Evolutionary conservation across 1,140 invertebrate species (phyloP).

Genomic region (Cyrtorhinus lividipennis): DNA sequence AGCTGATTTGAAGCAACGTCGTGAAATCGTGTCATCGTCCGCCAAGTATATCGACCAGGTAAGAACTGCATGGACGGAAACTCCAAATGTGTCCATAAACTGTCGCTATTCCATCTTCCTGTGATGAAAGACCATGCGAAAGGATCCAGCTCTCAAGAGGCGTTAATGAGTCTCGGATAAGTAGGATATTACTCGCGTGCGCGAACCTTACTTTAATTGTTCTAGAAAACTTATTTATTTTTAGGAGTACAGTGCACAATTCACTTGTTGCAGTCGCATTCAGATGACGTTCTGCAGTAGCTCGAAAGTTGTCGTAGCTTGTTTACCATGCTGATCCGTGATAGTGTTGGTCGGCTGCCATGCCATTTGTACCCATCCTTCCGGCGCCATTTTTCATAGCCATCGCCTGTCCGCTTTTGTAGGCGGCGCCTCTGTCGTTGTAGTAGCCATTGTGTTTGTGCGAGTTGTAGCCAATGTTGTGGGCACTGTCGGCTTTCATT

Average conservation of each 20-base stretch:
- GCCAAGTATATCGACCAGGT: conserved; percentile 90
- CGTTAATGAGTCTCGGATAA: too few species aligned
- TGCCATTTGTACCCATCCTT: neutral
- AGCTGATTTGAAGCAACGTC: conserved; percentile 86
- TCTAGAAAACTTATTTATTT: too few species aligned
- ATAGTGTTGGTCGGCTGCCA: neutral
- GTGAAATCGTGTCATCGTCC: conserved; percentile 76
- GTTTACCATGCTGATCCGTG: neutral
- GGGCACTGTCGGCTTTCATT: neutral
- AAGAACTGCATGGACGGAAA: conserved; percentile 19
- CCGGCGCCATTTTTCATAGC: neutral
- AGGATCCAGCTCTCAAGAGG: too few species aligned
- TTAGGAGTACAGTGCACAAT: too few species aligned
- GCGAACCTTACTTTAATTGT: too few species aligned
- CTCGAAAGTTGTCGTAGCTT: too few species aligned
- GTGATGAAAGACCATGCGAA: too few species aligned
- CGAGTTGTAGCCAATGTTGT: neutral
- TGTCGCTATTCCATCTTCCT: neutral
- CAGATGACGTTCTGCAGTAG: too few species aligned
- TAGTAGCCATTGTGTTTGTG: conserved; percentile 4
- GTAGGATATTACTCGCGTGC: too few species aligned
- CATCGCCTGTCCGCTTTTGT: neutral
- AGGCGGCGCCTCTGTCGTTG: conserved; percentile 1
- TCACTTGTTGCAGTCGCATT: too few species aligned
- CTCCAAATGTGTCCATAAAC: neutral